A percentile compares a stretch with the other conserved stretches of the same genome.
phyloP scores from a whole-genome alignment of 1,140 invertebrate genomes.

The Atopsyche davidsoni region DNA sequence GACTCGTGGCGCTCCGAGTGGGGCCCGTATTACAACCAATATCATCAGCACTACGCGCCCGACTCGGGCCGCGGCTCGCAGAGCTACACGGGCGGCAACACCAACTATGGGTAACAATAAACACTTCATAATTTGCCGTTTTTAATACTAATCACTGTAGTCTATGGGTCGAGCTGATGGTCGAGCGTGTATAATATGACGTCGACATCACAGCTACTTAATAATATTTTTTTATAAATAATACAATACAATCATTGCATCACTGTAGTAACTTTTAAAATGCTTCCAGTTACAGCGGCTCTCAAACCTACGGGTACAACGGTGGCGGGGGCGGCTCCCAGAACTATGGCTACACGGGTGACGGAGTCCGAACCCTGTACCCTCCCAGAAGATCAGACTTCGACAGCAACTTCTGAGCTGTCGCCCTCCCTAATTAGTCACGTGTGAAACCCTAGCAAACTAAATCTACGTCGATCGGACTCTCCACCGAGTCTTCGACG shows the following conservation, averaged over 20 bases:
- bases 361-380: slow-evolving; percentile 45
- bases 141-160: too few species aligned
- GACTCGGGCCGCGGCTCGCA: slow-evolving; percentile 47
- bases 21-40: slow-evolving; percentile 33
- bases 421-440: too few species aligned
- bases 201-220: too few species aligned
- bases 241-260: too few species aligned
- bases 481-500: too few species aligned
- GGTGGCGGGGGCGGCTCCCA: slow-evolving; percentile 41
- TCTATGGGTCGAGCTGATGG: too few species aligned
- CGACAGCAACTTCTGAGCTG: slow-evolving; percentile 51
- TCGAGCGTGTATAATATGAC: too few species aligned
- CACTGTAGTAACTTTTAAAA: too few species aligned
- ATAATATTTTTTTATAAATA: too few species aligned
- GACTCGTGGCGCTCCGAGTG: slow-evolving; percentile 48
- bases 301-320: slow-evolving; percentile 46
- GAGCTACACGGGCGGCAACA: slow-evolving; percentile 35
- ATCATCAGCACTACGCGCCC: slow-evolving; percentile 46
- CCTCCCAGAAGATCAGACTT: slow-evolving; percentile 56
- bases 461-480: too few species aligned
- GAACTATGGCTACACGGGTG: slow-evolving; percentile 46
- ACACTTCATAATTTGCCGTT: too few species aligned
- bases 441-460: too few species aligned
- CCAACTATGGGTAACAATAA: slow-evolving; percentile 37
- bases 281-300: slow-evolving; percentile 34